Evolutionary conservation across 2,888 invertebrate species (phyloP).

Genomic region (Strigamia crassipes): DNA sequence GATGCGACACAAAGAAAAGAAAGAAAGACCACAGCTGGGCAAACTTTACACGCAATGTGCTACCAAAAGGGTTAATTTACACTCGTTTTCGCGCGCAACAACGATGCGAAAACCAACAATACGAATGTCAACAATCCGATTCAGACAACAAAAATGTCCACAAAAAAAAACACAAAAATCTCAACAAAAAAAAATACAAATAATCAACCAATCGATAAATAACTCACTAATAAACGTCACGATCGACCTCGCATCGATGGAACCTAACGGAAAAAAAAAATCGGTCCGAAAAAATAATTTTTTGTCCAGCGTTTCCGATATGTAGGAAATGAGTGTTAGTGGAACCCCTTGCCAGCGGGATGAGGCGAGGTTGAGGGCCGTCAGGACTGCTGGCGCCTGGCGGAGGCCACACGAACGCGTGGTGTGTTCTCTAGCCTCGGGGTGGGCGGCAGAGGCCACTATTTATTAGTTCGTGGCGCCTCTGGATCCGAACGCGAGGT

Average conservation of each 20-base stretch:
- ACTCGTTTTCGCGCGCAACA: neutral
- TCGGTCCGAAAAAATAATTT: too few relatives aligned
- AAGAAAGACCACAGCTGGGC: neutral
- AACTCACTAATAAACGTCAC: too few relatives aligned
- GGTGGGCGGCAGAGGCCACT: constrained; percentile 20
- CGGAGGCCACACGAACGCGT: constrained; percentile 30
- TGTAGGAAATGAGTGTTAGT: neutral
- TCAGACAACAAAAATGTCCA: too few relatives aligned
- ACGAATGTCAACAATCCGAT: neutral
- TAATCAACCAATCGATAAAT: too few relatives aligned
- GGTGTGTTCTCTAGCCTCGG: constrained; percentile 25
- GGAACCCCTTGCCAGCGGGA: constrained; percentile 8
- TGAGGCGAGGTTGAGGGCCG: constrained; percentile 25
- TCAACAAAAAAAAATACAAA: too few relatives aligned
- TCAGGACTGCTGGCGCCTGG: constrained; percentile 9
- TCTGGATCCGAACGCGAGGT: neutral
- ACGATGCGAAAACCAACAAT: neutral
- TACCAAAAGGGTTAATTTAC: neutral
- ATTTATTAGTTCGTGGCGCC: constrained; percentile 23
- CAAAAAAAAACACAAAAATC: neutral
- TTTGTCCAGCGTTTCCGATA: too few relatives aligned
- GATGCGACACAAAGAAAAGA: neutral
- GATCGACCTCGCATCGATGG: too few relatives aligned
- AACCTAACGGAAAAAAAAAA: too few relatives aligned
- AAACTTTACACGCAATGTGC: neutral